Evolutionary conservation across 2,888 invertebrate species (phyloP), one percentile per base, ranked within the genome.

Genomic region (Argyra leucocephala): DNA sequence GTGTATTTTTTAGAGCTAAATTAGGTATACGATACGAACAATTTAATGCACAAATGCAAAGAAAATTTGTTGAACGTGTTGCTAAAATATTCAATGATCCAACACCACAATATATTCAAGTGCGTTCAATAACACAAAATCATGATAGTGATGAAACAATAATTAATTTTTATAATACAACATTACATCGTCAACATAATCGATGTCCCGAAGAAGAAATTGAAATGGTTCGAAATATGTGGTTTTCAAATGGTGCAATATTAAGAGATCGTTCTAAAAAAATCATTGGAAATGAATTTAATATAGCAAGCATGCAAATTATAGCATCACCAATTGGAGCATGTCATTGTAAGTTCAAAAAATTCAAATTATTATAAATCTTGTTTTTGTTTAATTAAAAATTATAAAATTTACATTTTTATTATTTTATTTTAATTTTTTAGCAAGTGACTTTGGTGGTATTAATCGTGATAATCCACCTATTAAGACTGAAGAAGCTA

Each of bases 161-260:
- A 67, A 85, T 90, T 61, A 86, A 86, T 68, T 90, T 90, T 85
- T 86, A 89, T 77, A 96, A 96, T 78, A 88, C 88, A 61, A 88
- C 91, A 10, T 69, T 80, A 22, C 73, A 73, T 62, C 76, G 76
- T 66, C 66, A 71, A 4, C 74, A 78, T 67, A 76, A 77, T 70
- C 74, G 83, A 63, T 96, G 96, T 77, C 91, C 93, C 0, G 84
- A 88, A 69, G 84, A 86, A 61, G 88, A 90, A 73, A 89, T 96
- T 67, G 85, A 85, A 15, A 83, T 84, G 64, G 80, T 94, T 0
- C 84, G 91, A 66, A 84, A 84, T 64, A 83, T 89, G 72, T 84
- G 92, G 68, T 85, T 90, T 26, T 85, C 85, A 67, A 84, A 85
- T 71, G 88, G 90, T 69, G 76, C 81, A 70, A 74, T 80, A 76